Base-by-base conservation (phyloP, 2,113 vertebrate species). In the Callithrix jacchus region DNA sequence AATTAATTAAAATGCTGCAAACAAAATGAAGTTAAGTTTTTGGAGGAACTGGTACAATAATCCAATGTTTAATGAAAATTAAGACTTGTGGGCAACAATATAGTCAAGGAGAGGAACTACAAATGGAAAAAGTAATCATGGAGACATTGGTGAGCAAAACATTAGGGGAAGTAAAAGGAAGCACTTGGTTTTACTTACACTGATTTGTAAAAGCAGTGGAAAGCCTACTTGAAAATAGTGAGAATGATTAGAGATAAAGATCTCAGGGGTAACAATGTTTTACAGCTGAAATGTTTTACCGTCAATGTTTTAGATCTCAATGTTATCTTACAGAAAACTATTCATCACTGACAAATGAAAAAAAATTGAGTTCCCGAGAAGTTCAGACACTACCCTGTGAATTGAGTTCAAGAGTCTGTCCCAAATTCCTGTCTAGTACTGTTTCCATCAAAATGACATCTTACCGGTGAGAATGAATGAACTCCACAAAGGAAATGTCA, bases 381-480 rank as follows among this genome's bases (percentile, higher is more conserved):
- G 12, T 23, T 82, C 17, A 90, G 20, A 70, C 74, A 35, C 35
- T 27, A 52, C 5, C 3, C 58, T 77, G 89, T 52, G 23, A 87
- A 89, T 35, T 76, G 35, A 23, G n/a, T 61, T 85, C 23, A 80
- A 20, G 37, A 21, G 30, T 76, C 45, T 40, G 4, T 66, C 45
- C 25, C 10, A 27, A 40, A 11, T 77, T 1, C 4, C 12, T 27
- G 13, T 49, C 47, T 45, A 58, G 14, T 40, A 58, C 1, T 4
- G 20, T 79, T 89, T 92, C 52, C 70, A 83, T 95, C 84, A 95
- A 73, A 73, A 94, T 66, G 56, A 74, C 20, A 85, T 68, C n/a
- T 40, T 74, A 86, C 66, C 21, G 16, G 32, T 80, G 3, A 81
- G 37, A n/a, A 94, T 45, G 37, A 84, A 91, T 64, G 70, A 7